Evolutionary conservation across 1,140 invertebrate genomes (phyloP).

Genomic region (Octopus sinensis): DNA sequence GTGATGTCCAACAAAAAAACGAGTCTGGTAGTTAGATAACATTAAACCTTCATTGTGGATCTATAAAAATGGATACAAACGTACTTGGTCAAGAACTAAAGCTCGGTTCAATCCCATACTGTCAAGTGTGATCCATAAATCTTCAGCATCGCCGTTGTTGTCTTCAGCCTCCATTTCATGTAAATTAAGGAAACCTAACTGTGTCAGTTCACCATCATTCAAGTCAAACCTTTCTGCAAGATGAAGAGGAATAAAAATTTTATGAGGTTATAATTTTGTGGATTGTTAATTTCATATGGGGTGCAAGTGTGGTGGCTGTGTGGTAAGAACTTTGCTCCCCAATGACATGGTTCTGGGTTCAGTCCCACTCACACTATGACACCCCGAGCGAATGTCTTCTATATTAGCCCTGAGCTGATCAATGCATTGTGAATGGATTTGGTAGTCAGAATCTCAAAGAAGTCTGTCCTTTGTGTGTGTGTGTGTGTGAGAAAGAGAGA

Average conservation of each 20-base stretch:
- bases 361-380: too few species aligned
- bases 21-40: neutral
- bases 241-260: neutral
- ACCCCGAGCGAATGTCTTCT: too few species aligned
- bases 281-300: too few species aligned
- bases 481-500: too few species aligned
- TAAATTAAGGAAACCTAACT: constrained; percentile 53
- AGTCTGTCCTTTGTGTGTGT: too few species aligned
- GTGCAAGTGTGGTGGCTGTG: too few species aligned
- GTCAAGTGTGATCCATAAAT: constrained; percentile 56
- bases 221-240: constrained; percentile 54
- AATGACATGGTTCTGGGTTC: too few species aligned
- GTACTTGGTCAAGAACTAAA: constrained; percentile 53
- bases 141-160: constrained; percentile 55
- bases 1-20: neutral
- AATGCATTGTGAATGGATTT: too few species aligned
- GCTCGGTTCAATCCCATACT: constrained; percentile 57
- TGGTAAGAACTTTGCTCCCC: too few species aligned
- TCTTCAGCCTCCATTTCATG: constrained; percentile 60
- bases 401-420: too few species aligned
- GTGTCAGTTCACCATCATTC: constrained; percentile 53
- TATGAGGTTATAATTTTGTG: too few species aligned
- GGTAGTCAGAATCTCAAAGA: too few species aligned
- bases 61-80: neutral
- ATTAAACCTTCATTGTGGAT: neutral